These are phyloP conservation scores for Malachius bipustulatus DNA, from an alignment of 2,888 invertebrate species.

Conservation along the genomic window DNA sequence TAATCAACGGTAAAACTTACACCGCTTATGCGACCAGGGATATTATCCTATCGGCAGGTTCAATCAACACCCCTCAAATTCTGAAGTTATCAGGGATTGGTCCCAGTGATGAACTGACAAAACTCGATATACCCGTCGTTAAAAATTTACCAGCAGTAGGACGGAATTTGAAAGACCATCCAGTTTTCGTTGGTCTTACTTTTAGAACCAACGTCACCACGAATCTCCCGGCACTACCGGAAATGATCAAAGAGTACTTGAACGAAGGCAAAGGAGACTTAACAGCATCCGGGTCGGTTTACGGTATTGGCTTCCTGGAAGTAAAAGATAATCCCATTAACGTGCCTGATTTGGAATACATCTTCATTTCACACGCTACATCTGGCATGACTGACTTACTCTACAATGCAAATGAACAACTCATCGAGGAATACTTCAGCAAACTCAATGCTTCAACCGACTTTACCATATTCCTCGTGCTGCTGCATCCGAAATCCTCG, in stretches of 20 bases:
- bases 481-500: conserved; percentile 25
- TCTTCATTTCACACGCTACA: conserved; percentile 9
- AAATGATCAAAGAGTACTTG: conserved; percentile 18
- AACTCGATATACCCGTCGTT: conserved; percentile 19
- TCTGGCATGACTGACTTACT: not conserved
- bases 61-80: conserved; percentile 57
- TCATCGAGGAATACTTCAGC: conserved; percentile 2
- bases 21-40: conserved; percentile 59
- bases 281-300: conserved; percentile 13
- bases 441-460: conserved; percentile 15
- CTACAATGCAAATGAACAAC: not conserved
- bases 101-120: conserved; percentile 19
- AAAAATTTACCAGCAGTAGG: conserved; percentile 24
- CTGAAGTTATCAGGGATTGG: conserved; percentile 28
- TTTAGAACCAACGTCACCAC: conserved; percentile 15
- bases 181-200: conserved; percentile 20
- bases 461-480: conserved; percentile 16
- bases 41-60: conserved; percentile 75
- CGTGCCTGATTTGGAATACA: conserved; percentile 10
- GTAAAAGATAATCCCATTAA: not conserved
- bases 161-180: conserved; percentile 23
- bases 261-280: conserved; percentile 18
- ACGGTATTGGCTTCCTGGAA: conserved; percentile 11
- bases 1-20: conserved; percentile 53
- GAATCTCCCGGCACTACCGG: conserved; percentile 6